These are phyloP conservation scores for Drosophila takahashii DNA, from an alignment of 1,140 invertebrate genomes.

Conservation along the genomic window DNA sequence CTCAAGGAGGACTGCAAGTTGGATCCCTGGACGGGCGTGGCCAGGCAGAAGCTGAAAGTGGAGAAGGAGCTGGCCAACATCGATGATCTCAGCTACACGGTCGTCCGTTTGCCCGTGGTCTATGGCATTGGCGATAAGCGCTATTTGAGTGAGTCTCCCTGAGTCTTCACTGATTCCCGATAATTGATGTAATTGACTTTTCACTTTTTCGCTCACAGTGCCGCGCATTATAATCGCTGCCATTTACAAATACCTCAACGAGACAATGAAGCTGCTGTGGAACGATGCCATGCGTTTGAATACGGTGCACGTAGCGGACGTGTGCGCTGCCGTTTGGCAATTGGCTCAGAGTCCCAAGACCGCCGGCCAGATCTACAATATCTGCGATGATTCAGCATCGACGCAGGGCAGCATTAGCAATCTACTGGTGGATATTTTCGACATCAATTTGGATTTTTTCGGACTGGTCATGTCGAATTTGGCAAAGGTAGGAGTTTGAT, in stretches of 20 bases:
- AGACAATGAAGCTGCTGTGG: conserved; percentile 97
- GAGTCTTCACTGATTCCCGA: conserved; percentile 16
- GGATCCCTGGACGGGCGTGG: conserved; percentile 93
- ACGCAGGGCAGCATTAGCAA: conserved; percentile 93
- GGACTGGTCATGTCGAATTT: conserved; percentile 91
- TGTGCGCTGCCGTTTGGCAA: conserved; percentile 91
- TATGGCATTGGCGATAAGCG: conserved; percentile 94
- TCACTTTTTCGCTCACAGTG: too few relatives aligned
- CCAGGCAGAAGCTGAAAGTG: conserved; percentile 93
- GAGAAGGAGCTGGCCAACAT: conserved; percentile 90
- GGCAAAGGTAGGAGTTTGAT: conserved; percentile 86
- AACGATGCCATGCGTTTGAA: conserved; percentile 93
- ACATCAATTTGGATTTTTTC: conserved; percentile 94
- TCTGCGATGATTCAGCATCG: conserved; percentile 92
- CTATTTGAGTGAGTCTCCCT: conserved; percentile 90
- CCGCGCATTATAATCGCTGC: conserved; percentile 93
- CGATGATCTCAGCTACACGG: conserved; percentile 89
- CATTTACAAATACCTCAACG: conserved; percentile 94
- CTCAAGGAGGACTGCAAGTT: conserved; percentile 91
- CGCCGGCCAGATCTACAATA: conserved; percentile 90
- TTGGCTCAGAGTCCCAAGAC: conserved; percentile 84
- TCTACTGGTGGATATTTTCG: conserved; percentile 92
- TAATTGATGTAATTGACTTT: conserved; percentile 41
- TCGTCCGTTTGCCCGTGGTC: conserved; percentile 93
- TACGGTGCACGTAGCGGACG: conserved; percentile 94